These are phyloP conservation scores for Pyralis farinalis DNA, from an alignment of 2,888 invertebrate species.

Conservation along the genomic window DNA sequence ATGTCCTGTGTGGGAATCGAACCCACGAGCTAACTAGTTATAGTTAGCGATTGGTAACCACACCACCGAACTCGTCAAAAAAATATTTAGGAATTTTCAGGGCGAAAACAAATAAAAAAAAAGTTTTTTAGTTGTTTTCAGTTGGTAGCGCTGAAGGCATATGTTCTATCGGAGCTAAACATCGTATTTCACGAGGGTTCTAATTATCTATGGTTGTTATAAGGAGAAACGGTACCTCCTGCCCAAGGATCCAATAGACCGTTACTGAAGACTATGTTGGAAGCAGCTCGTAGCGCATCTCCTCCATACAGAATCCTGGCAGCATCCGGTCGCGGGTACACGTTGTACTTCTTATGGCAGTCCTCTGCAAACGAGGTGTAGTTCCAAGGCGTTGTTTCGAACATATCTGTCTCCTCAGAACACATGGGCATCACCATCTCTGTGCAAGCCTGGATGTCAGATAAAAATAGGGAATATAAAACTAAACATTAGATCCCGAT, in stretches of 20 bases:
- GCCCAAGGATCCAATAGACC: conserved; percentile 94
- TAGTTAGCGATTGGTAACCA: no score
- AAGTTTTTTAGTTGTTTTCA: background rate
- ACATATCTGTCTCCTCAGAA: conserved; percentile 90
- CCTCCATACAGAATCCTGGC: conserved; percentile 91
- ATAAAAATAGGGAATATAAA: background rate
- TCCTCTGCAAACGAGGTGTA: conserved; percentile 81
- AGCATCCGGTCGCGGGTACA: conserved; percentile 84
- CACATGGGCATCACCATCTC: conserved; percentile 99
- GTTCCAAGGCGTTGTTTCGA: conserved; percentile 89
- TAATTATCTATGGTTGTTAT: no score
- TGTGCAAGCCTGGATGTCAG: conserved; percentile 87
- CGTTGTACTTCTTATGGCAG: conserved; percentile 86
- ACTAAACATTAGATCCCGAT: background rate
- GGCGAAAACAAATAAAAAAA: background rate
- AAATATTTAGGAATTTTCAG: no score
- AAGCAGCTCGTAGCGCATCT: conserved; percentile 82
- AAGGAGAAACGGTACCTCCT: conserved; percentile 72
- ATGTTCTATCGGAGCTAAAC: no score
- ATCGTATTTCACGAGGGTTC: no score
- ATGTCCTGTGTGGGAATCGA: no score
- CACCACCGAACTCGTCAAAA: no score
- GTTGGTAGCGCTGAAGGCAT: no score
- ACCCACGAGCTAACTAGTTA: no score
- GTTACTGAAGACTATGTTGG: conserved; percentile 91